phyloP scores from a whole-genome alignment of 1,140 invertebrate genomes.

The Delia radicum region DNA sequence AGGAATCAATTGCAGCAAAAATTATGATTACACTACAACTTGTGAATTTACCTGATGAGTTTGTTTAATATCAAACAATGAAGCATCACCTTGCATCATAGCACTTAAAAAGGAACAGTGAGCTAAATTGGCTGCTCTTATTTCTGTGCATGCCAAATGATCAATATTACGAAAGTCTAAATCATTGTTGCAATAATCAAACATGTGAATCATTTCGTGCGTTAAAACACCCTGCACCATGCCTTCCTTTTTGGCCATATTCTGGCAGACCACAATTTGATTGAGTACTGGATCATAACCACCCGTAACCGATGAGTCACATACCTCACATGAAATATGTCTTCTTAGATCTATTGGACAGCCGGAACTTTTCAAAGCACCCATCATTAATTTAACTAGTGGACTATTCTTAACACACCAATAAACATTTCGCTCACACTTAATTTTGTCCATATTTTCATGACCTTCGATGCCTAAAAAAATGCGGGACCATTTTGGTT shows the following conservation, averaged over 20 bases:
- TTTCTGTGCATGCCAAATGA: slow-evolving; percentile 94
- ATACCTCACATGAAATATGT: slow-evolving; percentile 91
- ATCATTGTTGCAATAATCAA: slow-evolving; percentile 88
- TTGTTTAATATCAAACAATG: slow-evolving; percentile 71
- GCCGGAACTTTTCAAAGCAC: slow-evolving; percentile 79
- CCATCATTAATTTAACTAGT: slow-evolving; percentile 82
- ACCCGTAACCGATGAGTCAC: slow-evolving; percentile 78
- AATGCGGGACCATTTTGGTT: slow-evolving; percentile 60
- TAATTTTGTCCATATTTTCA: slow-evolving; percentile 69
- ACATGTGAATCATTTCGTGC: slow-evolving; percentile 97
- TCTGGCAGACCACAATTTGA: slow-evolving; percentile 90
- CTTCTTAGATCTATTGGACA: slow-evolving; percentile 80
- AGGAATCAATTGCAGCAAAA: not conserved
- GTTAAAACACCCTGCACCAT: slow-evolving; percentile 77
- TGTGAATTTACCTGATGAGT: slow-evolving; percentile 64
- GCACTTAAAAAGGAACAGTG: slow-evolving; percentile 88
- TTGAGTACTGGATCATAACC: slow-evolving; percentile 80
- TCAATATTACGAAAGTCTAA: slow-evolving; percentile 88
- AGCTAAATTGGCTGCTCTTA: slow-evolving; percentile 85
- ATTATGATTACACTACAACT: not conserved
- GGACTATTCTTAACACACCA: slow-evolving; percentile 74
- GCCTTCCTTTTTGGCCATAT: slow-evolving; percentile 66
- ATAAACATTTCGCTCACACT: slow-evolving; percentile 78
- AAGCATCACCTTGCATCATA: slow-evolving; percentile 73
- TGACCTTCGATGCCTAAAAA: slow-evolving; percentile 64